Conservation (phyloP, 1,140 invertebrate species). For the Rhizoglyphus robini region DNA sequence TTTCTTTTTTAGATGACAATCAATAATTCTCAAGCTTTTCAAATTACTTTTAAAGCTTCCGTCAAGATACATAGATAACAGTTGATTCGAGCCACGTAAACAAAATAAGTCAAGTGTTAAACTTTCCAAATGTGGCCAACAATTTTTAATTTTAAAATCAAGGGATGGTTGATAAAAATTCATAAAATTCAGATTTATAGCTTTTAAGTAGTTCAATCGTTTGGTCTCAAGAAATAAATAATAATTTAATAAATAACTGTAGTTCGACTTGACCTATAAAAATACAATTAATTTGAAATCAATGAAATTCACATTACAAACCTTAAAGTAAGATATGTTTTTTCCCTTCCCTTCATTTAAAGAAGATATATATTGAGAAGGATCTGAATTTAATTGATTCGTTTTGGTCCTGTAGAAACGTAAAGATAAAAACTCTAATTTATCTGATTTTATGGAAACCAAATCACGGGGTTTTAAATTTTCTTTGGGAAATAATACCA, state of each 20-base stretch:
- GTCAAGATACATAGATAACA: not conserved
- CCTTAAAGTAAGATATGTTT: not conserved
- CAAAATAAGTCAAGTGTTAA: not conserved
- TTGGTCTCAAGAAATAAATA: not conserved
- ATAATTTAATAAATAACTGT: not conserved
- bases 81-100: not conserved
- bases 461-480: not conserved
- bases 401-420: not conserved
- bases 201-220: not conserved
- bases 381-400: not conserved
- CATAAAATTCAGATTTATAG: conserved; percentile 3
- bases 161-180: not conserved
- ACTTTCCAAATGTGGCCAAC: not conserved
- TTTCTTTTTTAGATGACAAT: not conserved
- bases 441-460: not conserved
- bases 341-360: not conserved
- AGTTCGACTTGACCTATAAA: conserved; percentile 6
- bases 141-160: not conserved
- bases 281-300: not conserved
- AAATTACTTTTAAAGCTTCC: not conserved
- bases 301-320: not conserved
- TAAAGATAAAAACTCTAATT: not conserved
- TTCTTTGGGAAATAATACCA: not conserved
- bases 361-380: not conserved
- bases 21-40: not conserved